Evolutionary conservation across 1,140 invertebrate genomes (phyloP).

Genomic region (Aplysia californica): DNA sequence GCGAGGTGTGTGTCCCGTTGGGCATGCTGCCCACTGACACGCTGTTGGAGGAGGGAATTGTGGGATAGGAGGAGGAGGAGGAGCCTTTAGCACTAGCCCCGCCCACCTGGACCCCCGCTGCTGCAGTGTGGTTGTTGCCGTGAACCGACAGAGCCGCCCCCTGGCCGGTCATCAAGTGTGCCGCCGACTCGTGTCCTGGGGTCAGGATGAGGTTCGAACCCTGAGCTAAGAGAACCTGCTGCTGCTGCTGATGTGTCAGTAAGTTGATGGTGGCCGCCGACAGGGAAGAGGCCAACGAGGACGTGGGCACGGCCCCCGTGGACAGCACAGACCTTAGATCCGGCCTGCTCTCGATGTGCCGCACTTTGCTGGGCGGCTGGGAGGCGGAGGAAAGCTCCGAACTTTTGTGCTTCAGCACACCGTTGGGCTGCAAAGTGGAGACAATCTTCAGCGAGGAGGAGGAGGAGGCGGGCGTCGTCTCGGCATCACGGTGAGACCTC

Average conservation of each 20-base stretch:
- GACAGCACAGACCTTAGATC: not conserved
- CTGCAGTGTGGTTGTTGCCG: not conserved
- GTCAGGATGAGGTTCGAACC: not conserved
- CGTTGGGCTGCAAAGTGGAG: not conserved
- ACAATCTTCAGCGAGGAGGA: constrained; percentile 1
- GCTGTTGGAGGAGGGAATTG: constrained; percentile 4
- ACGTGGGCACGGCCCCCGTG: no score
- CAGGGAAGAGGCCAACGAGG: no score
- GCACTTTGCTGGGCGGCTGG: not conserved
- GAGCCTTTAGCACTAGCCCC: not conserved
- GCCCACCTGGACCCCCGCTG: not conserved
- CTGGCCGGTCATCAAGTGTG: not conserved
- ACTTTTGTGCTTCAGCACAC: constrained; percentile 13
- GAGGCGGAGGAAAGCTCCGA: not conserved
- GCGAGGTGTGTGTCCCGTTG: constrained; percentile 10
- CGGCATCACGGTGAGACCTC: no score
- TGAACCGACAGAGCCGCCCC: not conserved
- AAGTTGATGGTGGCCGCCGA: not conserved
- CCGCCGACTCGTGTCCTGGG: not conserved
- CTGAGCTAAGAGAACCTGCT: not conserved
- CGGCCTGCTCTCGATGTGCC: not conserved
- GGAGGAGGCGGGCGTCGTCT: no score
- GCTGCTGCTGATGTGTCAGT: not conserved
- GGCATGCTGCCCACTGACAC: not conserved
- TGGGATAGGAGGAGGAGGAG: not conserved